Conservation (phyloP, 2,797 vertebrate genomes). For the Sebastolobus alascanus region DNA sequence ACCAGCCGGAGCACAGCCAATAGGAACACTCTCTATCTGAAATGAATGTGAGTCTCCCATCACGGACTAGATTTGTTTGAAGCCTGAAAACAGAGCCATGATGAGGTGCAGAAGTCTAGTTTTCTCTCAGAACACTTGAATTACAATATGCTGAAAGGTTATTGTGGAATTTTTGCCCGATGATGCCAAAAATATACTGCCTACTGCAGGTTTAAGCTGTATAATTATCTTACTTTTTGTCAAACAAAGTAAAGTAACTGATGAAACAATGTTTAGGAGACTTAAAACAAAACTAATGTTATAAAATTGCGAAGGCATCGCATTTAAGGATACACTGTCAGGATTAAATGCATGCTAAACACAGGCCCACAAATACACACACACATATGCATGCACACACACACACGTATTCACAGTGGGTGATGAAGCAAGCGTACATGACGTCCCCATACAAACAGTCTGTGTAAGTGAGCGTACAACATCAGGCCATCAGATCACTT, state of each 20-base stretch:
- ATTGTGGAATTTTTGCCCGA: too few relatives aligned
- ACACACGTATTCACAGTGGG: constrained; percentile 22
- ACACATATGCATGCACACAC: neutral
- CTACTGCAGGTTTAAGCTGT: neutral
- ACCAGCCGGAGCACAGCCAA: fast-evolving
- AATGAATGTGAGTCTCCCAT: too few relatives aligned
- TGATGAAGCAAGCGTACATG: constrained; percentile 53
- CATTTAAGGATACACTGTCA: neutral
- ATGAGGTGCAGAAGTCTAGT: too few relatives aligned
- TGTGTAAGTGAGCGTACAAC: constrained; percentile 75
- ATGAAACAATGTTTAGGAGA: neutral
- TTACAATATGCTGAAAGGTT: too few relatives aligned
- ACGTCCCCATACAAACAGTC: constrained; percentile 61
- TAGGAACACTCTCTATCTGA: too few relatives aligned
- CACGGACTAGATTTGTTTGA: too few relatives aligned
- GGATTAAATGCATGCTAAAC: constrained; percentile 28
- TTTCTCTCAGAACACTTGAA: too few relatives aligned
- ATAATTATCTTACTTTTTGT: neutral
- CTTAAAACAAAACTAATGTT: constrained; percentile 1
- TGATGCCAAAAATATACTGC: too few relatives aligned
- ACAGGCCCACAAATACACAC: neutral
- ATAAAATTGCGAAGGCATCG: neutral
- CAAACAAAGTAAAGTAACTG: constrained; percentile 8
- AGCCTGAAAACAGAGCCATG: too few relatives aligned
- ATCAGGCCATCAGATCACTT: constrained; percentile 74